Evolutionary conservation across 2,113 vertebrate species (phyloP), one percentile per base, ranked within the genome.

Genomic region (Nesoenas mayeri): DNA sequence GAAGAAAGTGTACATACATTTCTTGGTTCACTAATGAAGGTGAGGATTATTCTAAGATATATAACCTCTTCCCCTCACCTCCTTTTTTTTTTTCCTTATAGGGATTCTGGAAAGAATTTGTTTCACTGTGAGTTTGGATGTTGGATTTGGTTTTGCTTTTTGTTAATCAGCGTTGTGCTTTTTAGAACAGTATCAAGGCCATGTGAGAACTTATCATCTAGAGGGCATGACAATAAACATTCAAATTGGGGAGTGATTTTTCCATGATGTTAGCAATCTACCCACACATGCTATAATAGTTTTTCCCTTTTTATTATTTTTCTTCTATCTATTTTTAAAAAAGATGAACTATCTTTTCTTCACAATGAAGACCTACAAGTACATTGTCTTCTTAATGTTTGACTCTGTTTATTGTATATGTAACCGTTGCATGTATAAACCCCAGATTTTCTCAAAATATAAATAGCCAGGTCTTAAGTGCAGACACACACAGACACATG

Each of bases 261-360:
- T 61, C 36, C 85, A 4, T 77, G n/a, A 58, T 70, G 66, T 85
- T 89, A 88, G 47, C 42, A 78, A 34, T 64, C 75, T 91, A 80
- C 85, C 91, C 69, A 97, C 94, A 79, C 21, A 64, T 62, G 56
- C 48, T 83, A 74, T 86, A 88, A 73, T 32, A 83, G 36, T 47
- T 71, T 90, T 85, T 42, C 51, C 13, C 14, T 40, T 82, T 71
- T 88, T 72, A 31, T 85, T 10, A 2, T 11, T 44, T 71, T 71
- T 80, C 57, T 77, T 50, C 71, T 82, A 16, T 9, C 44, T 73
- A 64, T 78, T 94, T 96, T 94, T 83, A 93, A 92, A 58, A 17
- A 3, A 70, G 29, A 5, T 82, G 38, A 85, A 64, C 19, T 77
- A 32, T 78, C 34, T 79, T 79, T 79, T 90, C 64, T 58, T 16